phyloP scores from a whole-genome alignment of 2,888 invertebrate species.

The Nephrotoma guestfalica region DNA sequence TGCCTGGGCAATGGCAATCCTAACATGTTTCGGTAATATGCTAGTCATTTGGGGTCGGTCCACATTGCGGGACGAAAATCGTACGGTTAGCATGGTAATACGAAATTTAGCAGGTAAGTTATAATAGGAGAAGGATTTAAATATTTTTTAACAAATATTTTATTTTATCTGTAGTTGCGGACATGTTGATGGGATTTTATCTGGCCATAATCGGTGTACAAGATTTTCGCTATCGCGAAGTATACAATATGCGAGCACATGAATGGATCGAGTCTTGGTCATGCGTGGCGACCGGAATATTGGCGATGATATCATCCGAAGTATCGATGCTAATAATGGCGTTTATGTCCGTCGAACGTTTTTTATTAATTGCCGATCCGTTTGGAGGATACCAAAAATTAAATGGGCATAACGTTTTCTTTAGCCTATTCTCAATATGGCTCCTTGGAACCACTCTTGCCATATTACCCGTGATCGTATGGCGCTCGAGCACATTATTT shows the following conservation, averaged over 20 bases:
- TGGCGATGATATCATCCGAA: slow-evolving; percentile 53
- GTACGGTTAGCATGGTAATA: slow-evolving; percentile 45
- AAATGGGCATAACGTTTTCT: slow-evolving; percentile 37
- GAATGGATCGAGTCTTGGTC: slow-evolving; percentile 50
- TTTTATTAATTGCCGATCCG: slow-evolving; percentile 45
- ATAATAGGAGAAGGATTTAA: background rate
- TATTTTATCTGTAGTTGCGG: slow-evolving; percentile 32
- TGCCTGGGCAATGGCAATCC: slow-evolving; percentile 45
- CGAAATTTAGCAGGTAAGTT: slow-evolving; percentile 38
- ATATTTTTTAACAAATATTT: slow-evolving; percentile 20
- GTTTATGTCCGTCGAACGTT: slow-evolving; percentile 55
- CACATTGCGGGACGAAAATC: slow-evolving; percentile 44
- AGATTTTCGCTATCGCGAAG: slow-evolving; percentile 41
- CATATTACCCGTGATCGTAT: slow-evolving; percentile 45
- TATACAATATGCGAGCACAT: slow-evolving; percentile 41
- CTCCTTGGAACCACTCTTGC: slow-evolving; percentile 41
- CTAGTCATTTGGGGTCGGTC: slow-evolving; percentile 47
- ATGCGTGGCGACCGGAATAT: slow-evolving; percentile 44
- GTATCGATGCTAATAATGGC: slow-evolving; percentile 50
- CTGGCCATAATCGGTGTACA: slow-evolving; percentile 43
- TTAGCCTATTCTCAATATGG: slow-evolving; percentile 43
- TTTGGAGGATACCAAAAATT: slow-evolving; percentile 40
- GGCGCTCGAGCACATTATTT: slow-evolving; percentile 43
- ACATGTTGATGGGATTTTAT: slow-evolving; percentile 54
- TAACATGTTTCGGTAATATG: slow-evolving; percentile 45